Conservation (phyloP, 1,140 invertebrate genomes). For the Caenorhabditis briggsae region DNA sequence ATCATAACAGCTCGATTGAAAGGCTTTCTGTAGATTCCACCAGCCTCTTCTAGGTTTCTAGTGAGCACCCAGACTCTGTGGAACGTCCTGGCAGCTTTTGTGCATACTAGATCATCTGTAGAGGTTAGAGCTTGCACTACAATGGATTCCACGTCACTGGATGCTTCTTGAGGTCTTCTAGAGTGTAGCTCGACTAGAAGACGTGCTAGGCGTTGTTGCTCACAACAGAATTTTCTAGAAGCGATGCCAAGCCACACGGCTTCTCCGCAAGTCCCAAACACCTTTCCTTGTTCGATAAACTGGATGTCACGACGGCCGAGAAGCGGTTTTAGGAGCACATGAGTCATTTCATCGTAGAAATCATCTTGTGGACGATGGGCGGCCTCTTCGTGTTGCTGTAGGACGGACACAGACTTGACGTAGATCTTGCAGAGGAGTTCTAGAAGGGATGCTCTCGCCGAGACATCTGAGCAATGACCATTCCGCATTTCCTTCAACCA, state of each 20-base stretch:
- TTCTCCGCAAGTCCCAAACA: conserved; percentile 55
- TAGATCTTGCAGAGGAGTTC: conserved; percentile 73
- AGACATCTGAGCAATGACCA: conserved; percentile 65
- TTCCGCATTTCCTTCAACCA: conserved; percentile 24
- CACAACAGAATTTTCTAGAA: conserved; percentile 20
- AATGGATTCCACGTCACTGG: conserved; percentile 76
- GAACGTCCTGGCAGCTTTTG: conserved; percentile 72
- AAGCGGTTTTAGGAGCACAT: conserved; percentile 75
- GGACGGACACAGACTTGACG: conserved; percentile 69
- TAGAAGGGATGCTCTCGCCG: conserved; percentile 67
- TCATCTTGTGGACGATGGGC: conserved; percentile 41
- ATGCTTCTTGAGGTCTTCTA: conserved; percentile 66
- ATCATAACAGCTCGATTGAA: conserved; percentile 77
- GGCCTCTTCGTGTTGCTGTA: conserved; percentile 75
- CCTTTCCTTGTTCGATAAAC: conserved; percentile 21
- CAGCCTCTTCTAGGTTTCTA: conserved; percentile 61
- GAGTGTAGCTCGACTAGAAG: conserved; percentile 74
- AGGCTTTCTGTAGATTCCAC: conserved; percentile 66
- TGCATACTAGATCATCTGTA: conserved; percentile 58
- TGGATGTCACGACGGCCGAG: conserved; percentile 2
- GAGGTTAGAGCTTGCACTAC: conserved; percentile 72
- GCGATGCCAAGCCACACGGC: conserved; percentile 54
- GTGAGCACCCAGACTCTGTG: conserved; percentile 70
- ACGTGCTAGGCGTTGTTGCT: conserved; percentile 65
- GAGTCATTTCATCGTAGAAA: conserved; percentile 69